Percentiles rank a stretch among this genome's conserved stretches.
Conservation (phyloP, 2,113 vertebrate genomes). For the Crotalus viridis region DNA sequence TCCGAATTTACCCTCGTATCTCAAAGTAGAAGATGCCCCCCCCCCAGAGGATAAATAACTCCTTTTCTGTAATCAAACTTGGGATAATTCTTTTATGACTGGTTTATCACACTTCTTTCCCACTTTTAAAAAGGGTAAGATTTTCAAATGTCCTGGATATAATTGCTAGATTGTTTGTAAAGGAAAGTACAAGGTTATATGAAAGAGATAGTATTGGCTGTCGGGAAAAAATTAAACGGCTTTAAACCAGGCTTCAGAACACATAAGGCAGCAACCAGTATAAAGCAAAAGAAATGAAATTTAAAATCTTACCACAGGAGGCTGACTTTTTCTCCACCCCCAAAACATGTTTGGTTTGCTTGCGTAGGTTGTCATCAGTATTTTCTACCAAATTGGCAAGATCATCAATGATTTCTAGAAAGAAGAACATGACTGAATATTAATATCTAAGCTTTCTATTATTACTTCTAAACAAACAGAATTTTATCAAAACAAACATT, state of each 20-base stretch:
- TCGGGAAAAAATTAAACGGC: neutral
- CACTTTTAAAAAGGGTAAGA: neutral
- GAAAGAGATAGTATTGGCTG: neutral
- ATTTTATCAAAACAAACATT: neutral
- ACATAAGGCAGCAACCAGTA: neutral
- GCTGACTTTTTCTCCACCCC: conserved; percentile 88
- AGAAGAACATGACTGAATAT: neutral
- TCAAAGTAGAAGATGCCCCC: neutral
- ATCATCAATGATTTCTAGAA: conserved; percentile 93
- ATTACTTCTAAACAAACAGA: neutral
- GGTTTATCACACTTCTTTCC: neutral
- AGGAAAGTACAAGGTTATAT: neutral
- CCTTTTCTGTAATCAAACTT: neutral
- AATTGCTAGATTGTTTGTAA: neutral
- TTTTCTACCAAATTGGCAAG: conserved; percentile 91
- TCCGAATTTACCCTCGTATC: neutral
- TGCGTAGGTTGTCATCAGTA: conserved; percentile 84
- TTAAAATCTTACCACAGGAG: conserved; percentile 83
- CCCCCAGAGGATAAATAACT: neutral
- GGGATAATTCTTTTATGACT: neutral
- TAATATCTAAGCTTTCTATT: neutral
- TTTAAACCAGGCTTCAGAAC: neutral
- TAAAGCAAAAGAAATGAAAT: neutral
- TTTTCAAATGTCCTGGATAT: neutral
- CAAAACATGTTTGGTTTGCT: conserved; percentile 83